These are phyloP conservation scores for Hoplostethus mediterraneus DNA, from an alignment of 2,797 vertebrate species.

Conservation along the genomic window DNA sequence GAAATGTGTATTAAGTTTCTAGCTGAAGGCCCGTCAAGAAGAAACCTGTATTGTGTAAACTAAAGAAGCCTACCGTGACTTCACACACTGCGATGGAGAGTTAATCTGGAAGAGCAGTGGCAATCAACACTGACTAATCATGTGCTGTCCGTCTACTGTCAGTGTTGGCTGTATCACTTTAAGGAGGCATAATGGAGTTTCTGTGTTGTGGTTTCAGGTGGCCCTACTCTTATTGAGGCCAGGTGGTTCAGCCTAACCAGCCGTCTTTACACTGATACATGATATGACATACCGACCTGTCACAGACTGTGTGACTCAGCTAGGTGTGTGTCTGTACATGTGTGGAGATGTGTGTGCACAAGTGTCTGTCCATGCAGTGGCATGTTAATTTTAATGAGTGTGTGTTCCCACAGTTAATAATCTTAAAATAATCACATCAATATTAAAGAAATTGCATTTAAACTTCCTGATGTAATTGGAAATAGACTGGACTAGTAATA, in stretches of 20 bases:
- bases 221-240: conserved; percentile 54
- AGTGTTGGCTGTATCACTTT: conserved; percentile 32
- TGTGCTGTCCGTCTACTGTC: conserved; percentile 59
- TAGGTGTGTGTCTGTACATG: conserved; percentile 36
- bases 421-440: too few relatives aligned
- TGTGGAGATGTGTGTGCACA: not conserved
- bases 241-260: conserved; percentile 61
- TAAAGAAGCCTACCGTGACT: conserved; percentile 39
- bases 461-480: too few relatives aligned
- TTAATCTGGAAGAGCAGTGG: conserved; percentile 8
- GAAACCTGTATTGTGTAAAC: conserved; percentile 41
- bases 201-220: conserved; percentile 73
- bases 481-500: too few relatives aligned
- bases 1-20: not conserved
- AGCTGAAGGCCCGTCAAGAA: conserved; percentile 12
- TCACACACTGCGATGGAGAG: not conserved
- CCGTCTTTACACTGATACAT: conserved; percentile 39
- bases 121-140: conserved; percentile 63
- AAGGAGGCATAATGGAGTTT: conserved; percentile 58
- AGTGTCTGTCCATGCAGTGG: conserved; percentile 18
- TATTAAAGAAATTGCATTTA: too few relatives aligned
- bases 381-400: conserved; percentile 6
- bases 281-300: conserved; percentile 54
- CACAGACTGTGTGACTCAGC: conserved; percentile 63
- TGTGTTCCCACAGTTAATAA: not conserved